Percentiles rank a stretch among this genome's conserved stretches.
phyloP scores from a whole-genome alignment of 2,888 invertebrate genomes.

The Heliconius hortense region DNA sequence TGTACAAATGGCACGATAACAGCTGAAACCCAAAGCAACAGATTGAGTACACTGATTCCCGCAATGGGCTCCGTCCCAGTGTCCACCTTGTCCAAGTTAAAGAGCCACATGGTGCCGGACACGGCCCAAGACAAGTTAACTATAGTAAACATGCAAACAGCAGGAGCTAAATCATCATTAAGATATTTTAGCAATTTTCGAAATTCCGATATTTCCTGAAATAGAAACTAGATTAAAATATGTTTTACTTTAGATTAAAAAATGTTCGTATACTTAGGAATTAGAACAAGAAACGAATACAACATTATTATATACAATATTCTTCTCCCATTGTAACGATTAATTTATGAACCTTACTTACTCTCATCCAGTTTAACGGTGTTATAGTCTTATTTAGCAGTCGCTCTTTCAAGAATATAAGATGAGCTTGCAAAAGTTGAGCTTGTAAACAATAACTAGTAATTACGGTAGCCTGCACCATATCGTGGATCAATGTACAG shows the following conservation, averaged over 20 bases:
- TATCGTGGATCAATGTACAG: constrained; percentile 89
- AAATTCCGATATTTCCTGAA: constrained; percentile 90
- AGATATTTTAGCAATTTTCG: constrained; percentile 88
- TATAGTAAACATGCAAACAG: constrained; percentile 89
- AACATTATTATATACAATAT: neutral
- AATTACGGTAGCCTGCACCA: constrained; percentile 91
- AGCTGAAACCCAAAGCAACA: constrained; percentile 85
- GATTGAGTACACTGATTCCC: constrained; percentile 83
- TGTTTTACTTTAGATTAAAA: no score
- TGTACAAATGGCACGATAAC: constrained; percentile 87
- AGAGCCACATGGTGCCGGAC: constrained; percentile 86
- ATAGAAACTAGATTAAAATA: constrained; percentile 39
- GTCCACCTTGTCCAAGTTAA: constrained; percentile 83
- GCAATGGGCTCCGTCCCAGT: constrained; percentile 81
- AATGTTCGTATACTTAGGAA: neutral
- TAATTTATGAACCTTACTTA: constrained; percentile 53
- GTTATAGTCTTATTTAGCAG: constrained; percentile 87
- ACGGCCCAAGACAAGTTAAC: constrained; percentile 88
- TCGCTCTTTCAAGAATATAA: constrained; percentile 87
- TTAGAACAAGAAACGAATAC: neutral
- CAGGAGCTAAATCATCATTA: constrained; percentile 88
- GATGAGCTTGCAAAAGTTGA: constrained; percentile 87
- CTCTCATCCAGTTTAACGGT: constrained; percentile 90
- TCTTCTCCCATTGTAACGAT: neutral
- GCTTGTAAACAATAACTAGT: constrained; percentile 92